Conservation (phyloP, 2,113 vertebrate genomes). For the Tenrec ecaudatus region DNA sequence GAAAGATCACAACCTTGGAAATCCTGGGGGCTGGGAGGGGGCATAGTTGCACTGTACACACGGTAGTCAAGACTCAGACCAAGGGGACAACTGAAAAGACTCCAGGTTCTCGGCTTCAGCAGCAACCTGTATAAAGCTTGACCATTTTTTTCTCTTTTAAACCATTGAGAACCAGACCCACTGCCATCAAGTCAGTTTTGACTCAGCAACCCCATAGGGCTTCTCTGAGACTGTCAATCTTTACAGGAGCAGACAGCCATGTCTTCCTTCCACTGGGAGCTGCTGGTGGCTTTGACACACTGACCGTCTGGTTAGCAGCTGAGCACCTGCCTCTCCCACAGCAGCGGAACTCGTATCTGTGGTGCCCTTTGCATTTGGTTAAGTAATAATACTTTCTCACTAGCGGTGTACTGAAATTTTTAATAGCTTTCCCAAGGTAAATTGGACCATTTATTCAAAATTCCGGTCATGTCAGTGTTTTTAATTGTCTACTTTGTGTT, state of each 20-base stretch:
- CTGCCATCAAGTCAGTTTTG: too few relatives aligned
- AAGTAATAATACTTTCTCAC: slow-evolving; percentile 43
- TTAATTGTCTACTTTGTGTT: slow-evolving; percentile 21
- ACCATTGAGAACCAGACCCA: not conserved
- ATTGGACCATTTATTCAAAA: slow-evolving; percentile 27
- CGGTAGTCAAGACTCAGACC: not conserved
- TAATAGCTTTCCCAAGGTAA: slow-evolving; percentile 27
- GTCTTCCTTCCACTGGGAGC: too few relatives aligned
- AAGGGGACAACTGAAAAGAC: not conserved
- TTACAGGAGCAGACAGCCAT: too few relatives aligned
- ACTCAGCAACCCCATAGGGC: too few relatives aligned
- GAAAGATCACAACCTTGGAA: not conserved
- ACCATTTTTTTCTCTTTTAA: slow-evolving; percentile 36
- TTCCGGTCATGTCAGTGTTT: slow-evolving; percentile 21
- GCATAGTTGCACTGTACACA: not conserved
- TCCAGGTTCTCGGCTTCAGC: slow-evolving; percentile 24
- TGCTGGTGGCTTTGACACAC: too few relatives aligned
- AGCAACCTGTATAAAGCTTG: not conserved
- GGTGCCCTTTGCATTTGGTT: not conserved
- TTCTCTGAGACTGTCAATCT: too few relatives aligned
- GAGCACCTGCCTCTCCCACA: too few relatives aligned
- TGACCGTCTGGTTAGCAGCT: too few relatives aligned
- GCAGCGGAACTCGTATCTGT: not conserved
- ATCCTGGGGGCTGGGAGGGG: not conserved
- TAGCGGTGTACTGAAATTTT: not conserved